Evolutionary conservation across 1,140 invertebrate species (phyloP), one percentile per base, ranked within the genome.

Genomic region (Leptinotarsa defecta): DNA sequence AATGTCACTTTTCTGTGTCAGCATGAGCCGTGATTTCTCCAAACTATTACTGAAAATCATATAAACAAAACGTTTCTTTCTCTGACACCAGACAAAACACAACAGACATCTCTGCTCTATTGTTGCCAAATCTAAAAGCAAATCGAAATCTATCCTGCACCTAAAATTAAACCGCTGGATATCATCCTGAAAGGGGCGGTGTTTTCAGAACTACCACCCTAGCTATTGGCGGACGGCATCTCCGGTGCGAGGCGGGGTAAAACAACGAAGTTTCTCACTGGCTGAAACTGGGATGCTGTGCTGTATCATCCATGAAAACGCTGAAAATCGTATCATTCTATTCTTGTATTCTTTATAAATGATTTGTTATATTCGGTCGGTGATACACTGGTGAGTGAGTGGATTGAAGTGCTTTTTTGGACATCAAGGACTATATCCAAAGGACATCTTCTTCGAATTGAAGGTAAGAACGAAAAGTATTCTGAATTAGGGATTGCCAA

Each of bases 241-340:
- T 71, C 68, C 62, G 67, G 67, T 78, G 71, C 70, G 67, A 73
- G 63, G 61, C 13, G 19, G 24, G 52, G 15, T 52, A 68, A 48
- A 61, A 27, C 27, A 27, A 52, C 1, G 19, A 64, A 43, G 52
- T 69, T 63, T 78, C 64, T 73, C 43, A 80, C 75, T 80, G 79
- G 77, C 67, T 78, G 70, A 48, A 77, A 67, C 48, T 49, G 43
- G 43, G 77, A 77, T 76, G 78, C 76, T 78, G 78, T 78, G 71
- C 71, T 74, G 67, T 75, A 74, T 75, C 73, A 76, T 76, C 72
- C 67, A 73, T 75, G 74, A 48, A 69, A 72, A 57, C 48, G 52
- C 73, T 71, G 78, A 79, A 77, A 79, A 74, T 72, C 74, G 74
- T 65, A 79, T 79, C 78, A 72, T 77, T 79, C 62, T 77, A 65